Base-by-base conservation (phyloP, 2,113 vertebrate genomes). In the Scartelaos histophorus region DNA sequence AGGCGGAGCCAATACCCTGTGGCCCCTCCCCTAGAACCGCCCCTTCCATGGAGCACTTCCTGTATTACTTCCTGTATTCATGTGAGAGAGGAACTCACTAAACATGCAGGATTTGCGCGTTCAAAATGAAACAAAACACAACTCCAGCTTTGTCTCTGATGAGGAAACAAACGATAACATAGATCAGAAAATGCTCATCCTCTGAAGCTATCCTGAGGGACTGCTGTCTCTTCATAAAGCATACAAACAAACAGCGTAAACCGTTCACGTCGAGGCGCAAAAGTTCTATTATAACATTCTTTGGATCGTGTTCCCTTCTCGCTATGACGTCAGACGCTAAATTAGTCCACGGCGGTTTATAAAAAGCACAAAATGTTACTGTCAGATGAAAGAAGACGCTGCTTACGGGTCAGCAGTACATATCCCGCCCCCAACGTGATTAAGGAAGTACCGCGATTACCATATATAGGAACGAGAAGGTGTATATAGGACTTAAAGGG, bases 391-490 rank as follows among this genome's bases (percentile, higher is more conserved):
- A 88, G 81, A 89, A 88, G 81, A 19, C 67, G 82, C 70, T 71
- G 71, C 56, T 34, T 34, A 13, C 47, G 87, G 78, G 85, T 85
- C 86, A 83, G 71, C 67, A 58, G 82, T 83, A 86, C 82, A 86
- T 68, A 43, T 21, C 77, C 87, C 86, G 65, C 88, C 91, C 78
- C 84, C 88, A 74, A 75, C 53, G 73, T 90, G 86, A 91, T 93
- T 93, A 91, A 88, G 76, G 82, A 81, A 86, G 82, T 82, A 82
- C 82, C 82, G 84, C 57, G 82, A 82, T 80, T 91, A 91, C 81
- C 76, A 74, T 78, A 81, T 80, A 82, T 73, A 69, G 79, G 83
- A 82, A 76, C 74, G 78, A 83, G 82, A 83, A 68, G 68, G 67
- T 76, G 88, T 87, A 58, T 24, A 58, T 58, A 71, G 86, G 88